Conservation (phyloP, 2,797 vertebrate species). For the Spea hammondii region DNA sequence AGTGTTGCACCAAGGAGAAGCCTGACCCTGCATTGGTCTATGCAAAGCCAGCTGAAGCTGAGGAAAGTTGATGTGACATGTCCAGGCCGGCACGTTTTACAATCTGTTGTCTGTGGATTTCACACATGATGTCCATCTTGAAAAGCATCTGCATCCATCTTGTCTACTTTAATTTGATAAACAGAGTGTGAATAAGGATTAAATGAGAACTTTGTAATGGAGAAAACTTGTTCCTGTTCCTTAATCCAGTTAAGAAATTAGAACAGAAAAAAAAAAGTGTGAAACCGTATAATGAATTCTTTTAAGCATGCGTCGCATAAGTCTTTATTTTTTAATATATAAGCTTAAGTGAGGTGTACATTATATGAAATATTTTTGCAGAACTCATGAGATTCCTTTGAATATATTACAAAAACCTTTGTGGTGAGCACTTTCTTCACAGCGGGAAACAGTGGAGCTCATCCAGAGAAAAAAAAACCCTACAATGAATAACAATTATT, state of each 20-base stretch:
- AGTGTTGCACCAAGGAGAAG: slow-evolving; percentile 86
- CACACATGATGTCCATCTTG: slow-evolving; percentile 90
- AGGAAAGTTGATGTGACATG: slow-evolving; percentile 89
- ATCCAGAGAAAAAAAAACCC: neutral
- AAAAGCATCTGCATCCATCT: slow-evolving; percentile 89
- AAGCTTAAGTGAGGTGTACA: too few relatives aligned
- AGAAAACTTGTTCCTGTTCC: slow-evolving; percentile 71
- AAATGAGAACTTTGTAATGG: slow-evolving; percentile 92
- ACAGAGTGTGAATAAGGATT: slow-evolving; percentile 97
- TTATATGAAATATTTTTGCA: neutral
- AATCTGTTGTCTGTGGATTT: slow-evolving; percentile 98
- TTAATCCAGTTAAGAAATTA: slow-evolving; percentile 72
- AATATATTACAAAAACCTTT: slow-evolving; percentile 18
- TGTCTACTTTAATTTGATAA: slow-evolving; percentile 99
- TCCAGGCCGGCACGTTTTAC: slow-evolving; percentile 86
- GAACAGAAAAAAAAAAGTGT: slow-evolving; percentile 48
- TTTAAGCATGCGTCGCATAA: too few relatives aligned
- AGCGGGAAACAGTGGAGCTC: slow-evolving; percentile 37
- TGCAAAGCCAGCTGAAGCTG: slow-evolving; percentile 76
- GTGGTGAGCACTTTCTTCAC: slow-evolving; percentile 8
- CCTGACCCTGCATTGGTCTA: slow-evolving; percentile 82
- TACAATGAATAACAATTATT: slow-evolving; percentile 18
- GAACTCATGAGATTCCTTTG: neutral
- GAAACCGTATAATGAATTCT: slow-evolving; percentile 46
- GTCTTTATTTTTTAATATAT: too few relatives aligned